Evolutionary conservation across 2,888 invertebrate genomes (phyloP).

Genomic region (Anticlea derivata): DNA sequence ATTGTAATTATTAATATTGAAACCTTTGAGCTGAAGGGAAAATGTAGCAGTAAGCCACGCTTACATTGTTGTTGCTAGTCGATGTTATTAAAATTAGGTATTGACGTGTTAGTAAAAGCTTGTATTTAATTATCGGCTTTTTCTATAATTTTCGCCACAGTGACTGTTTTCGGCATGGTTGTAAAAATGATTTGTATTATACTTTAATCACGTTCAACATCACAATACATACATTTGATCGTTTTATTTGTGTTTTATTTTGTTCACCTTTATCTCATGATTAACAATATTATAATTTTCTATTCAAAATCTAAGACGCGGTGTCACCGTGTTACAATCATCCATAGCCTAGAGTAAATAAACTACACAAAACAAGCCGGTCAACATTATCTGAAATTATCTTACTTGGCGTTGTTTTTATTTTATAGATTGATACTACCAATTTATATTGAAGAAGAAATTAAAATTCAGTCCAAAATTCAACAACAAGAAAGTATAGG

Average conservation of each 20-base stretch:
- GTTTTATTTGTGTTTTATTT: conserved; percentile 69
- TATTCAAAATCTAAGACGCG: too few relatives aligned
- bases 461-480: too few relatives aligned
- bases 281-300: background rate
- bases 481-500: too few relatives aligned
- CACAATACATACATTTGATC: conserved; percentile 67
- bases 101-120: conserved; percentile 17
- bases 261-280: conserved; percentile 31
- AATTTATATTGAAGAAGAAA: too few relatives aligned
- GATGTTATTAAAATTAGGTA: conserved; percentile 41
- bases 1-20: conserved; percentile 1
- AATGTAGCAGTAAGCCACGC: conserved; percentile 15
- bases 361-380: too few relatives aligned
- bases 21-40: conserved; percentile 2
- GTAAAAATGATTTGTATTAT: conserved; percentile 30
- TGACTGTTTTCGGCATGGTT: conserved; percentile 47
- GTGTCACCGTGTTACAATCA: too few relatives aligned
- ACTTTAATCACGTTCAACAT: conserved; percentile 45
- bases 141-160: conserved; percentile 46
- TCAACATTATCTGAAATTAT: too few relatives aligned
- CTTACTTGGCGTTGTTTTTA: too few relatives aligned
- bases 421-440: too few relatives aligned
- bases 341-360: too few relatives aligned
- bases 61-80: conserved; percentile 54
- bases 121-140: conserved; percentile 35